Conservation (phyloP, 2,888 invertebrate genomes). For the Leucoma salicis region DNA sequence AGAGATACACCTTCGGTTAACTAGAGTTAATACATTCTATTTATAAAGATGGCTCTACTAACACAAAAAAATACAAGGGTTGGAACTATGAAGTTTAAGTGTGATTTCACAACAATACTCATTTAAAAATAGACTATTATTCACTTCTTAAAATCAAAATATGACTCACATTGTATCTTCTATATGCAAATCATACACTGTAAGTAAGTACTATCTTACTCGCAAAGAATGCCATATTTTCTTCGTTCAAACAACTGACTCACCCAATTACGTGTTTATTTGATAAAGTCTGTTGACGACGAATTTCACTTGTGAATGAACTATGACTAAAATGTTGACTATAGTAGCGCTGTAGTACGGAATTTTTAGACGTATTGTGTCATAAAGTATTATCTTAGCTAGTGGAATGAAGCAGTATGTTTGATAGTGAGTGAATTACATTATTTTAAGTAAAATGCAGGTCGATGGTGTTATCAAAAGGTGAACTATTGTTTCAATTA, state of each 20-base stretch:
- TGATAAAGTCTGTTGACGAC: conserved; percentile 19
- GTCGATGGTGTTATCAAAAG: no score
- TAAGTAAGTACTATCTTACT: conserved; percentile 22
- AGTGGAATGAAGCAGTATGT: neutral
- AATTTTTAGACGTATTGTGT: conserved; percentile 3
- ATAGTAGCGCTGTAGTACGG: neutral
- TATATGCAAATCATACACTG: neutral
- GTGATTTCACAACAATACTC: no score
- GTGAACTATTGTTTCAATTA: no score
- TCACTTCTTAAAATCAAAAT: neutral
- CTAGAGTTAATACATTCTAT: no score
- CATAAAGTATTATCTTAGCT: neutral
- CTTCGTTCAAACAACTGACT: conserved; percentile 41
- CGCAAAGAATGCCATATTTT: conserved; percentile 49
- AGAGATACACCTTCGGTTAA: no score
- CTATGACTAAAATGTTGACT: conserved; percentile 24
- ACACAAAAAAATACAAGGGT: no score
- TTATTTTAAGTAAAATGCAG: no score
- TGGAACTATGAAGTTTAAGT: no score
- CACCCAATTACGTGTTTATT: conserved; percentile 31
- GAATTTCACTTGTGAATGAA: conserved; percentile 32
- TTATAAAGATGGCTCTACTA: no score
- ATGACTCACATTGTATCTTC: neutral
- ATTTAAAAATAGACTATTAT: neutral
- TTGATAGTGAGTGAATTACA: no score